Evolutionary conservation across 2,797 vertebrate genomes (phyloP).

Genomic region (Cyclura pinguis): DNA sequence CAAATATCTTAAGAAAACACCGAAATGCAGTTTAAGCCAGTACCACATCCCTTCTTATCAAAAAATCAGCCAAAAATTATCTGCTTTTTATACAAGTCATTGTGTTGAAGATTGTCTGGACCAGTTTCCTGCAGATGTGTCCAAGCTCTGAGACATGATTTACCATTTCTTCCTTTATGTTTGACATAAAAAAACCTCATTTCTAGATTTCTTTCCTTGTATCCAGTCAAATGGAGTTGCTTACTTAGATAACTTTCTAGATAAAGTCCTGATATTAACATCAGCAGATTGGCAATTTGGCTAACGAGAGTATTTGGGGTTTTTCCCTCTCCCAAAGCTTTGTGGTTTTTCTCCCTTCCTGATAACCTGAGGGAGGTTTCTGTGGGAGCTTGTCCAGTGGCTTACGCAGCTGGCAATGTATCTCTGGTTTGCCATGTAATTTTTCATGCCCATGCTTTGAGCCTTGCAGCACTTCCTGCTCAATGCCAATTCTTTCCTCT

Average conservation of each 20-base stretch:
- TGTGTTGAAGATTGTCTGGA: neutral
- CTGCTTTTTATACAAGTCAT: neutral
- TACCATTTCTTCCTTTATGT: constrained; percentile 17
- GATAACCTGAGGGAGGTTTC: constrained; percentile 56
- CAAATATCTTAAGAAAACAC: neutral
- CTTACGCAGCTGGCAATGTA: constrained; percentile 37
- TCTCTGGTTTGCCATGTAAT: constrained; percentile 14
- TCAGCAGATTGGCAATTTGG: neutral
- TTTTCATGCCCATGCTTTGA: constrained; percentile 34
- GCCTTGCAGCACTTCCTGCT: constrained; percentile 17
- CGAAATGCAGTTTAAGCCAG: neutral
- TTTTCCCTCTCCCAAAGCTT: neutral
- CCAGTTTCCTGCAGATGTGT: neutral
- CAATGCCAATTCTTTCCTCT: constrained; percentile 24
- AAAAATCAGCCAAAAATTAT: neutral
- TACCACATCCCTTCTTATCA: neutral
- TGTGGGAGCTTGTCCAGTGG: constrained; percentile 41
- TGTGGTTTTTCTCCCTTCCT: constrained; percentile 58
- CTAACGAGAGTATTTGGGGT: neutral
- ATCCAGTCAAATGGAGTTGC: neutral
- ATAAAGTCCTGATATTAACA: neutral
- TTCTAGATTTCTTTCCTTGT: neutral
- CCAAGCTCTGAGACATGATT: neutral
- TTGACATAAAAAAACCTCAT: neutral
- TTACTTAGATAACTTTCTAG: constrained; percentile 28